phyloP scores from a whole-genome alignment of 2,113 vertebrate species.

The Tetrax tetrax region DNA sequence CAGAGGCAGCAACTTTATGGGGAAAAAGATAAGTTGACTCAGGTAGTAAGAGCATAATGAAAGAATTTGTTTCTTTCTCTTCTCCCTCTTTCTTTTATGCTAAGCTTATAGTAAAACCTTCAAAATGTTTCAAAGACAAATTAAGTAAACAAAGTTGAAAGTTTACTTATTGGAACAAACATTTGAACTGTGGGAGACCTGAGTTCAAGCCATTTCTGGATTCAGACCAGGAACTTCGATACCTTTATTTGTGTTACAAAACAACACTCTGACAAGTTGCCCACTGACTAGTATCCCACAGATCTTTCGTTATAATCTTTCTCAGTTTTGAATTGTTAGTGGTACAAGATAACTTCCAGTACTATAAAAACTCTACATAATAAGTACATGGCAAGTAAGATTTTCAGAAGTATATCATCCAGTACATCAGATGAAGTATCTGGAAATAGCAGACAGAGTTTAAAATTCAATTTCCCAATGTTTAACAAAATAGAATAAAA shows the following conservation, averaged over 20 bases:
- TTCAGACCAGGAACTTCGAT: neutral
- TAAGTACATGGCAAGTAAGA: neutral
- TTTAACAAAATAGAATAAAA: neutral
- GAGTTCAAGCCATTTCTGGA: neutral
- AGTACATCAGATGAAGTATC: neutral
- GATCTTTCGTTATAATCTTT: neutral
- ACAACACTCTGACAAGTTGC: neutral
- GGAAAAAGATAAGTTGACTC: neutral
- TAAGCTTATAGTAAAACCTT: neutral
- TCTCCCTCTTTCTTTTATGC: neutral
- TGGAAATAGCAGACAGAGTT: neutral
- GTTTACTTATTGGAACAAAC: neutral
- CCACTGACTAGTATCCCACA: neutral
- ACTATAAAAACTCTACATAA: neutral
- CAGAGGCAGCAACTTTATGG: neutral
- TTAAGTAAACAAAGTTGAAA: neutral
- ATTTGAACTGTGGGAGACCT: neutral
- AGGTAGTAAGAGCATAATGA: neutral
- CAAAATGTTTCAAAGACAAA: neutral
- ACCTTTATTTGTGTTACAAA: neutral
- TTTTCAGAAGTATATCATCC: neutral
- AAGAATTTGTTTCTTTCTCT: neutral
- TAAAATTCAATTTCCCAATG: neutral
- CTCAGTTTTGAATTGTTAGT: neutral
- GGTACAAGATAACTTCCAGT: neutral